Evolutionary conservation across 2,113 vertebrate species (phyloP).

Genomic region (Himantopus leucocephalus): DNA sequence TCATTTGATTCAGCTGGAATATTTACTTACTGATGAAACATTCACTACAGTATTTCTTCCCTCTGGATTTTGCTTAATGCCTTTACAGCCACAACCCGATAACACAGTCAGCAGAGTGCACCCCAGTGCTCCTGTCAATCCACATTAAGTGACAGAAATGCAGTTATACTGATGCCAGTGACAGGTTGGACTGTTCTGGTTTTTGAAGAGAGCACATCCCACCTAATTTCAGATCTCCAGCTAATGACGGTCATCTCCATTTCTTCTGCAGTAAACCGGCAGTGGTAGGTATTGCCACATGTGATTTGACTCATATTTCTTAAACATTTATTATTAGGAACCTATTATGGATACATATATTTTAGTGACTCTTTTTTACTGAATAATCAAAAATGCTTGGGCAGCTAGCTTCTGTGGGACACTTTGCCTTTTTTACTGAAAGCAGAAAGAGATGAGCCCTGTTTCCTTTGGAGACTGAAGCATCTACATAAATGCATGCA

Average conservation of each 20-base stretch:
- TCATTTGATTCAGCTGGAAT: neutral
- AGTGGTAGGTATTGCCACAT: neutral
- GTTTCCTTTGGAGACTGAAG: neutral
- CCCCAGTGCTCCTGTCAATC: neutral
- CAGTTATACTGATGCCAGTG: neutral
- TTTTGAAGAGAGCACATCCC: neutral
- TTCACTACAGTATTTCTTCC: neutral
- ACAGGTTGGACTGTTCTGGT: neutral
- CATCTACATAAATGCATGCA: neutral
- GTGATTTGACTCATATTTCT: neutral
- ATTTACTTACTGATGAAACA: neutral
- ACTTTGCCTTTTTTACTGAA: neutral
- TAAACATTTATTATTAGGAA: neutral
- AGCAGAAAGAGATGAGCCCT: neutral
- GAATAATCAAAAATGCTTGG: neutral
- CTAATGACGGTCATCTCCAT: neutral
- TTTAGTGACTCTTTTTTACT: neutral
- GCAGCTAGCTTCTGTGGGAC: neutral
- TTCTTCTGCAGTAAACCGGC: neutral
- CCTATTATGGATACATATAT: neutral
- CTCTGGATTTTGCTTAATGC: neutral
- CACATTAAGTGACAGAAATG: neutral
- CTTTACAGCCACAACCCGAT: neutral
- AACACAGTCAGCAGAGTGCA: neutral
- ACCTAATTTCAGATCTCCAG: neutral